Evolutionary conservation across 2,888 invertebrate genomes (phyloP), one percentile per base, ranked within the genome.

Genomic region (Drosophila gaucha): DNA sequence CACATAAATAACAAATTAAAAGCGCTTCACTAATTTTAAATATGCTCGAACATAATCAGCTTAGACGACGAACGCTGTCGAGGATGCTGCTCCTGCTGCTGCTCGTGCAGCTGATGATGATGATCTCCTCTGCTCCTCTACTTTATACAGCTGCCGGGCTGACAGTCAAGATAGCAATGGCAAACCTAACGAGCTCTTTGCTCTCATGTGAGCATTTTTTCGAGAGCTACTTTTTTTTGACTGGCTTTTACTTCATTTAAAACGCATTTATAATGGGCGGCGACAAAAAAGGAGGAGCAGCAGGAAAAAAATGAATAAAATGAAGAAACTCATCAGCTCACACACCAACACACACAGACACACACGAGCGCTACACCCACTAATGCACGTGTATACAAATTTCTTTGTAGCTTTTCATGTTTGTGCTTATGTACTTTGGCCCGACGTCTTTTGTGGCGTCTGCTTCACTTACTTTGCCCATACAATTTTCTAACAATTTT

Each of bases 1-100:
- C 88, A 85, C 84, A 85, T 85, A 85, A 85, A 85, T 85, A 88
- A 88, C 84, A 85, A 85, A 85, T 85, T 85, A 85, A 85, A 85
- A 85, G 84, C 88, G 84, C 84, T 85, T 85, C 84, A 85, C 88
- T 86, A 85, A 85, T 85, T 85, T 88, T 88, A 88, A 85, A 85
- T 85, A 85, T 85, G 84, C 84, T 85, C 87, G 85, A 85, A 87
- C 89, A 88, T 85, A 85, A 85, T 85, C 84, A 85, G 84, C 84
- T 85, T 85, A 83, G 75, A 78, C 74, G 70, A 63, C 77, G 54
- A 62, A 50, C 57, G 36, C 36, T 47, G 69, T 52, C 39, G 47
- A 26, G 12, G 20, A 30, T 54, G 50, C 18, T 58, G 50, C 8
- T 26, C 20, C 14, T 43, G 26, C 8, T 44, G 6, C 8, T 50